Evolutionary conservation across 2,113 vertebrate species (phyloP).

Genomic region (Nycticorax nycticorax): DNA sequence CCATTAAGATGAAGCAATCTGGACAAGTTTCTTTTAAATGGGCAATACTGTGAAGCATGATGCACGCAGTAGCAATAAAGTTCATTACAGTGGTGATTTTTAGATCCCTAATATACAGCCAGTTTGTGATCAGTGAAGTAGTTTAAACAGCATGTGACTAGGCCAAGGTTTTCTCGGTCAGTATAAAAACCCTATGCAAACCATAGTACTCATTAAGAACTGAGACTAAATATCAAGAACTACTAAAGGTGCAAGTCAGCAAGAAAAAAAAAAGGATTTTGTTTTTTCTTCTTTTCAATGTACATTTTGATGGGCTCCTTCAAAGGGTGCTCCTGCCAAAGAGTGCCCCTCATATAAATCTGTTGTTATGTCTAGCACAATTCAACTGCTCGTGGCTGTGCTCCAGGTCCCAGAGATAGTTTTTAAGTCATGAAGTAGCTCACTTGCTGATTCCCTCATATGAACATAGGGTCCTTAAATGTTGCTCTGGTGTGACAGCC

Average conservation of each 20-base stretch:
- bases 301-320: neutral
- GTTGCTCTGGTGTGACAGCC: neutral
- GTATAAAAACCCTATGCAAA: neutral
- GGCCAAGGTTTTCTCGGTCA: neutral
- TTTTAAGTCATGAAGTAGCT: neutral
- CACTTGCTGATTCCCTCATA: accelerated
- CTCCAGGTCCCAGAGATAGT: neutral
- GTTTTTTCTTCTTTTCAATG: neutral
- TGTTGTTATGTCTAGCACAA: neutral
- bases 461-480: neutral
- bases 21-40: neutral
- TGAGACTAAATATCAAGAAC: neutral
- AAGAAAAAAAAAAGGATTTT: neutral
- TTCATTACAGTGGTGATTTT: neutral
- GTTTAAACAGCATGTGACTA: neutral
- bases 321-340: neutral
- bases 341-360: neutral
- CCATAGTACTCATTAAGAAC: neutral
- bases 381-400: neutral
- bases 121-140: neutral
- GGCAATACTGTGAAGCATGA: neutral
- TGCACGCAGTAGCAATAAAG: neutral
- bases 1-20: neutral
- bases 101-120: neutral
- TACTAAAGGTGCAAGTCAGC: neutral